Evolutionary conservation across 2,888 invertebrate genomes (phyloP), one percentile per base, ranked within the genome.

Genomic region (Acheta domesticus): DNA sequence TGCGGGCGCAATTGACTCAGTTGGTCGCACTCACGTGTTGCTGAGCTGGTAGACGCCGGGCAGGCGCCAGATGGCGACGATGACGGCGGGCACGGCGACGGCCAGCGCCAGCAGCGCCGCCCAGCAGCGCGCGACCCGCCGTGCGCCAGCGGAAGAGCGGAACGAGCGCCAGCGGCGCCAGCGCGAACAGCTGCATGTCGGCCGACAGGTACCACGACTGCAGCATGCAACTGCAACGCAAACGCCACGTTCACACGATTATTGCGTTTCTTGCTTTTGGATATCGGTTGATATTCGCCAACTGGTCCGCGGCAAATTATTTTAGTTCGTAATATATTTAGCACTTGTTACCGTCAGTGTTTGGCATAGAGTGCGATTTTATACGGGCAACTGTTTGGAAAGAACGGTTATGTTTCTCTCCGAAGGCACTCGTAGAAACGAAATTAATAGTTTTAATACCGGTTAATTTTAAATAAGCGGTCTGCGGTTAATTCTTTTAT

Each of bases 141-240:
- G 89, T 87, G 0, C 89, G 88, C 81, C 89, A 89, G 14, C 88
- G 88, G 80, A 90, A 89, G 81, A 92, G 87, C 5, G 91, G 87
- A 89, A 93, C 92, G 1, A 93, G 89, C 2, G 93, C 85, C 5
- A 92, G 84, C 1, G 93, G 91, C 19, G 92, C 91, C 11, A 92
- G 83, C 77, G 92, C 86, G 19, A 92, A 92, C 14, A 94, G 87
- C 85, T 94, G 94, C 89, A 93, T 91, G 84, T 94, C 93, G 83
- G 78, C 79, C 4, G 81, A 77, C 48, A 81, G 74, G 76, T 81
- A 81, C 81, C 81, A 81, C 62, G 81, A 75, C 20, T 79, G 81
- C 49, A 79, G 77, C 62, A 81, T 78, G 77, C 81, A n/a, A 81
- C 81, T 81, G 78, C 23, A 74, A 74, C 14, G 21, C 21, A n/a